These are phyloP conservation scores for Tragelaphus strepsiceros DNA, from an alignment of 2,113 vertebrate genomes.

Conservation along the genomic window DNA sequence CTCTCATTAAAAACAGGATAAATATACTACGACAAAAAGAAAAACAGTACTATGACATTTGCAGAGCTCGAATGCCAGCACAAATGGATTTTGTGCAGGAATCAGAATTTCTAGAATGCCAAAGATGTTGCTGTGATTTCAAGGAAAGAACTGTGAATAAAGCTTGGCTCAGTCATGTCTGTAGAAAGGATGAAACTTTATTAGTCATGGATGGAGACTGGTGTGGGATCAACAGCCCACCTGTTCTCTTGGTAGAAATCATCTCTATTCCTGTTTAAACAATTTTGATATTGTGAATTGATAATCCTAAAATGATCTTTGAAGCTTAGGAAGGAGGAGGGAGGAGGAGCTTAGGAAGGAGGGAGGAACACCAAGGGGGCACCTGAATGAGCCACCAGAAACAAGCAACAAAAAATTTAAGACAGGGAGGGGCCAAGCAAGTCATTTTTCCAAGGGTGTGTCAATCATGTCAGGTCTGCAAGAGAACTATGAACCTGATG, in stretches of 20 bases:
- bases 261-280: neutral
- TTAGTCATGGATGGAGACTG: neutral
- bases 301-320: neutral
- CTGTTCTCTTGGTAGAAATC: neutral
- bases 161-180: neutral
- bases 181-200: constrained; percentile 12
- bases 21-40: neutral
- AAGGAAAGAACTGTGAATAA: constrained; percentile 34
- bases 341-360: neutral
- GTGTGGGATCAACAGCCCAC: neutral
- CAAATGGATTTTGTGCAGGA: neutral
- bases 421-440: neutral
- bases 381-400: neutral
- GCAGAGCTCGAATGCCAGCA: neutral
- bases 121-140: constrained; percentile 5
- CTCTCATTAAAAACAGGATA: neutral
- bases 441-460: neutral
- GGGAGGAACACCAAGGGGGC: neutral
- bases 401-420: neutral
- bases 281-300: neutral
- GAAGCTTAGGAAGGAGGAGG: neutral
- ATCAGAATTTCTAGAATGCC: neutral
- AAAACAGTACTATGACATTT: neutral
- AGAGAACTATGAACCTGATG: neutral
- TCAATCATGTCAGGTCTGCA: neutral